Evolutionary conservation across 2,797 vertebrate species (phyloP).

Genomic region (Cetoscarus ocellatus): DNA sequence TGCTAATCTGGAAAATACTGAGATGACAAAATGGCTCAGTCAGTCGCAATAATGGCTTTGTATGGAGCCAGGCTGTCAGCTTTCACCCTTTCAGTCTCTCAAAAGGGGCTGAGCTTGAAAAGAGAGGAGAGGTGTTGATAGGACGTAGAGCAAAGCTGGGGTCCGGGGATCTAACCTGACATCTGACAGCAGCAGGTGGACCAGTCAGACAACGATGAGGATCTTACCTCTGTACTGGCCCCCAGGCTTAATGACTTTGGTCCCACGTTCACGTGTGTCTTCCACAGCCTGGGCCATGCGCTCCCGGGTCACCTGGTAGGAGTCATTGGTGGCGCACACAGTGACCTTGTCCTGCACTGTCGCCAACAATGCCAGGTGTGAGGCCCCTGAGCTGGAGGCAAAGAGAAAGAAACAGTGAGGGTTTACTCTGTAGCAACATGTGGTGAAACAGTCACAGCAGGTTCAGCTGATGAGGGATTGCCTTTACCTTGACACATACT

Average conservation of each 20-base stretch:
- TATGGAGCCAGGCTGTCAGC: constrained; percentile 49
- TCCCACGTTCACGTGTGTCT: constrained; percentile 90
- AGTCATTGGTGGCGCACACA: constrained; percentile 92
- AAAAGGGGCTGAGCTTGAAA: constrained; percentile 50
- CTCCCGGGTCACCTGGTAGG: constrained; percentile 91
- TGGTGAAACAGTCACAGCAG: constrained; percentile 45
- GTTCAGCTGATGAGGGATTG: constrained; percentile 54
- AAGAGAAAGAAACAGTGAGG: constrained; percentile 45
- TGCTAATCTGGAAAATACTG: constrained; percentile 60
- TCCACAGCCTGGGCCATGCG: constrained; percentile 92
- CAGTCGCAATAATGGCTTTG: constrained; percentile 52
- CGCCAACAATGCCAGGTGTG: constrained; percentile 90
- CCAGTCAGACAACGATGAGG: background rate
- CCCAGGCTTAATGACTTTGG: constrained; percentile 93
- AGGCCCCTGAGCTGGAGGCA: constrained; percentile 87
- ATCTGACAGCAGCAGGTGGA: constrained; percentile 12
- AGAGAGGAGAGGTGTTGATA: constrained; percentile 29
- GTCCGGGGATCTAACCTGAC: constrained; percentile 8
- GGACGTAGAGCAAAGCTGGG: constrained; percentile 29
- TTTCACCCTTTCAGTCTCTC: constrained; percentile 60
- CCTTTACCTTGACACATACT: constrained; percentile 88
- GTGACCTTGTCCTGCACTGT: constrained; percentile 93
- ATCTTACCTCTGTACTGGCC: constrained; percentile 91
- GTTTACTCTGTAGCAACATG: no score
- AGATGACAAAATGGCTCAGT: constrained; percentile 52